These are phyloP conservation scores for Dyspetes luteomarginatus DNA, from an alignment of 2,888 invertebrate species.

Conservation along the genomic window DNA sequence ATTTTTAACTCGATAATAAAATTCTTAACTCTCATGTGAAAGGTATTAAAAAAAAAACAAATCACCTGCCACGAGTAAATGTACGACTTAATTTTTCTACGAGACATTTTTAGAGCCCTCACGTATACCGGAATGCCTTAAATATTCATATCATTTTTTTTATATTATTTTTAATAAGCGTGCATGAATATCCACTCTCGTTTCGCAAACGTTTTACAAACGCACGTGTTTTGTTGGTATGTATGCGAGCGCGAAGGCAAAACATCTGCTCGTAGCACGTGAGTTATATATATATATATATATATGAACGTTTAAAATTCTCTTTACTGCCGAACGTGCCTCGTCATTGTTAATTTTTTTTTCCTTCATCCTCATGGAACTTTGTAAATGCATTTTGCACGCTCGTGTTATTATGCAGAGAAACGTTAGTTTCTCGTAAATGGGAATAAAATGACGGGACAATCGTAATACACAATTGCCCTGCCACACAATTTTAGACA, in stretches of 20 bases:
- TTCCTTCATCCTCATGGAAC: conserved; percentile 28
- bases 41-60: background rate
- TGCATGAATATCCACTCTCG: conserved; percentile 33
- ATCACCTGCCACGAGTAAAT: background rate
- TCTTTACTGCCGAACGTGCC: conserved; percentile 64
- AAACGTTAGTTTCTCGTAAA: conserved; percentile 46
- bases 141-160: conserved; percentile 42
- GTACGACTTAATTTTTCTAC: background rate
- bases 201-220: conserved; percentile 30
- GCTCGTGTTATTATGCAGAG: conserved; percentile 23
- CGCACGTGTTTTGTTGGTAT: conserved; percentile 48
- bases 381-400: conserved; percentile 32
- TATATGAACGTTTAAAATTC: conserved; percentile 44
- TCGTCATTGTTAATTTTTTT: conserved; percentile 66
- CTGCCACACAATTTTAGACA: conserved; percentile 36
- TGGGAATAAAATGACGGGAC: conserved; percentile 50
- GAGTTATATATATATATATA: conserved; percentile 50
- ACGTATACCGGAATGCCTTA: conserved; percentile 25
- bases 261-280: conserved; percentile 56
- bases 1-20: no score
- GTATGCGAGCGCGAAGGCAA: conserved; percentile 32
- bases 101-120: conserved; percentile 6
- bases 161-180: conserved; percentile 32
- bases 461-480: conserved; percentile 25
- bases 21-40: background rate